Evolutionary conservation across 2,888 invertebrate genomes (phyloP).

Genomic region (Blera fallax): DNA sequence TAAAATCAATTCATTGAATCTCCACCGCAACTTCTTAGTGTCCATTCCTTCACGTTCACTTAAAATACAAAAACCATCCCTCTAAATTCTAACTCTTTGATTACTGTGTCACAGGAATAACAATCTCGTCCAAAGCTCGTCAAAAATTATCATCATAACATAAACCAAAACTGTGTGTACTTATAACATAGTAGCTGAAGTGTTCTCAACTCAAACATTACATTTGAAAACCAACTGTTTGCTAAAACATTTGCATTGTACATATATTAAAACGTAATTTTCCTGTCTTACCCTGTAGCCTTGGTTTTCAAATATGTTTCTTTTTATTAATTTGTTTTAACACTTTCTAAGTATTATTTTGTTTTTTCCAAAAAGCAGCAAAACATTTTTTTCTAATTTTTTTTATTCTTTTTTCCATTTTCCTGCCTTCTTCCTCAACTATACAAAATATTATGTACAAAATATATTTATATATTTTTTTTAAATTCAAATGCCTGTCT

Average conservation of each 20-base stretch:
- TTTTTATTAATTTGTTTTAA: conserved; percentile 9
- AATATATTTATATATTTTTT: not conserved
- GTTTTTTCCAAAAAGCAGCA: conserved; percentile 18
- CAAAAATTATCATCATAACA: conserved; percentile 1
- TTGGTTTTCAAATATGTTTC: conserved; percentile 18
- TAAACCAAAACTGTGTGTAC: not conserved
- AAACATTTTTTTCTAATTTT: conserved; percentile 39
- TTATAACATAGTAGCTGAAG: conserved; percentile 12
- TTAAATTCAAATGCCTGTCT: conserved; percentile 10
- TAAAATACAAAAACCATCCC: conserved; percentile 1
- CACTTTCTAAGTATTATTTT: conserved; percentile 3
- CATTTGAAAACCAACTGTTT: conserved; percentile 24
- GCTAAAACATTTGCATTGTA: not conserved
- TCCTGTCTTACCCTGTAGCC: not conserved
- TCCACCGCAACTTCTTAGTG: conserved; percentile 14
- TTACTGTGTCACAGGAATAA: not conserved
- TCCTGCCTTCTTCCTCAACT: conserved; percentile 27
- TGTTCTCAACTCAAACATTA: not conserved
- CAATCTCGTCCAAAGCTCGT: not conserved
- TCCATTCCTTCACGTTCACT: conserved; percentile 24
- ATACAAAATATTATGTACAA: conserved; percentile 13
- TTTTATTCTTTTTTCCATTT: conserved; percentile 51
- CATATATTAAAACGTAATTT: not conserved
- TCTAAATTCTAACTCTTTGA: not conserved
- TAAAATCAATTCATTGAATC: conserved; percentile 16